Conservation (phyloP, 2,797 vertebrate species). For the Chromis chromis region DNA sequence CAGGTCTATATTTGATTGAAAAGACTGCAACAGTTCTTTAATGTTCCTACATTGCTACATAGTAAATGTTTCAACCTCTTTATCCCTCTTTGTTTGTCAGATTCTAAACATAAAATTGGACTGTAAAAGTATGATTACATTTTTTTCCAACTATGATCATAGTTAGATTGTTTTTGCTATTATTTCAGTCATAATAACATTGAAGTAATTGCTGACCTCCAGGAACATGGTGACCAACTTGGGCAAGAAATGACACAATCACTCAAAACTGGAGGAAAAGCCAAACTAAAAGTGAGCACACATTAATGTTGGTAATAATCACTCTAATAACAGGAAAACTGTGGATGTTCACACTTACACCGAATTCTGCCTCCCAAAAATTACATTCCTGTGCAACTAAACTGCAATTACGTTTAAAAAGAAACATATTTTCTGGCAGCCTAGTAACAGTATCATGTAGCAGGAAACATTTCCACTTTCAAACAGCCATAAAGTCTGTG, state of each 20-base stretch:
- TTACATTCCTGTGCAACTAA: too few relatives aligned
- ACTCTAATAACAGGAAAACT: background rate
- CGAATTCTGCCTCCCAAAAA: too few relatives aligned
- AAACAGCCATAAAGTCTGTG: too few relatives aligned
- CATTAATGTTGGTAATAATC: background rate
- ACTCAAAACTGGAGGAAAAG: constrained; percentile 3
- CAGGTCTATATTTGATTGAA: constrained; percentile 31
- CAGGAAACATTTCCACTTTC: too few relatives aligned
- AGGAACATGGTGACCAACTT: background rate
- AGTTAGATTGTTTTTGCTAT: background rate
- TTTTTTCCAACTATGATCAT: background rate
- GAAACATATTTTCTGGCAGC: too few relatives aligned
- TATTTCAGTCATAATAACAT: background rate
- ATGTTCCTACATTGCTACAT: background rate
- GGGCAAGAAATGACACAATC: background rate
- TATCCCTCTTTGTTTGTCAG: background rate
- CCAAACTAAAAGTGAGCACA: background rate
- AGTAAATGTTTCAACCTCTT: background rate
- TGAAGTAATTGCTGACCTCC: background rate
- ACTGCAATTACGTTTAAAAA: too few relatives aligned
- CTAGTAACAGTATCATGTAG: too few relatives aligned
- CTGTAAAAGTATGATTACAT: background rate
- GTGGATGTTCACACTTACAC: background rate
- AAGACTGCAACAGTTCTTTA: constrained; percentile 23
- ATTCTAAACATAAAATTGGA: background rate